Evolutionary conservation across 2,113 vertebrate species (phyloP).

Genomic region (Anguilla japonica): DNA sequence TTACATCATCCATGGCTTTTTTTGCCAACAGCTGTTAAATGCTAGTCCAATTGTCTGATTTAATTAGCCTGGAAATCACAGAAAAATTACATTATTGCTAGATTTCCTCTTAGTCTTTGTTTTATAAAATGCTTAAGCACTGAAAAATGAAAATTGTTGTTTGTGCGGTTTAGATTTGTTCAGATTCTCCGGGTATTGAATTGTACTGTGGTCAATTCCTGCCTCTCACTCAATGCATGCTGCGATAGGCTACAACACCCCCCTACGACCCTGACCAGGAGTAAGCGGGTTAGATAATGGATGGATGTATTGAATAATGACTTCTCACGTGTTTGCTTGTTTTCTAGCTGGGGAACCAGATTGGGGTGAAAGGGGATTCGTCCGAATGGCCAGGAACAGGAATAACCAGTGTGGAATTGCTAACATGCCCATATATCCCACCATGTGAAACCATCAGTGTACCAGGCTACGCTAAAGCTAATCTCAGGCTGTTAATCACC

Average conservation of each 20-base stretch:
- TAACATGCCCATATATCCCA: slow-evolving; percentile 58
- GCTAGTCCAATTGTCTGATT: not conserved
- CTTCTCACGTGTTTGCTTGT: slow-evolving; percentile 24
- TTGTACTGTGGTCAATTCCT: no score
- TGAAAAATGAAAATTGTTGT: not conserved
- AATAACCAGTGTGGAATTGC: slow-evolving; percentile 70
- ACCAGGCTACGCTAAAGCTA: no score
- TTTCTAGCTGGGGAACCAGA: slow-evolving; percentile 65
- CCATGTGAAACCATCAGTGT: slow-evolving; percentile 38
- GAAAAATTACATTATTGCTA: not conserved
- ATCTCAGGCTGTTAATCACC: not conserved
- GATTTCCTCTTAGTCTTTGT: not conserved
- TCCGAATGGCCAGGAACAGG: slow-evolving; percentile 68
- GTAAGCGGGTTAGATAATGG: no score
- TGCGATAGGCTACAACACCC: no score
- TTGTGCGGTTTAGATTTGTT: not conserved
- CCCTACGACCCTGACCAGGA: no score
- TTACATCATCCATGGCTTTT: not conserved
- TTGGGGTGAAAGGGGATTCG: slow-evolving; percentile 70
- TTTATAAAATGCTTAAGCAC: not conserved
- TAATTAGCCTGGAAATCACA: not conserved
- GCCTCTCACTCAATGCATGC: no score
- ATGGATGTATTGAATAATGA: not conserved
- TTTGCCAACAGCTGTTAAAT: not conserved
- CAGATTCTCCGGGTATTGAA: not conserved